Evolutionary conservation across 2,113 vertebrate species (phyloP).

Genomic region (human (Homo sapiens)): GRCh38 chr9:131676501-131677000

Average conservation of each 20-base stretch:
- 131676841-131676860: neutral
- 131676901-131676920: accelerated
- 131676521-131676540: neutral
- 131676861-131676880: neutral
- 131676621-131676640: neutral
- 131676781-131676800: neutral
- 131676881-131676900: neutral
- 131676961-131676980: neutral
- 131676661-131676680: neutral
- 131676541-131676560: neutral
- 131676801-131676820: neutral
- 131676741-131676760: neutral
- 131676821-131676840: neutral
- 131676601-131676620: neutral
- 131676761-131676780: neutral
- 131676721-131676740: neutral
- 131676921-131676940: neutral
- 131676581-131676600: neutral
- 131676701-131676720: neutral
- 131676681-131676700: neutral
- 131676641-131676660: neutral
- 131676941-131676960: neutral
- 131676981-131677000: neutral
- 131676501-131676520: neutral
- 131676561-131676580: neutral